Evolutionary conservation across 2,888 invertebrate genomes (phyloP).

Genomic region (Drosophila koepferae): DNA sequence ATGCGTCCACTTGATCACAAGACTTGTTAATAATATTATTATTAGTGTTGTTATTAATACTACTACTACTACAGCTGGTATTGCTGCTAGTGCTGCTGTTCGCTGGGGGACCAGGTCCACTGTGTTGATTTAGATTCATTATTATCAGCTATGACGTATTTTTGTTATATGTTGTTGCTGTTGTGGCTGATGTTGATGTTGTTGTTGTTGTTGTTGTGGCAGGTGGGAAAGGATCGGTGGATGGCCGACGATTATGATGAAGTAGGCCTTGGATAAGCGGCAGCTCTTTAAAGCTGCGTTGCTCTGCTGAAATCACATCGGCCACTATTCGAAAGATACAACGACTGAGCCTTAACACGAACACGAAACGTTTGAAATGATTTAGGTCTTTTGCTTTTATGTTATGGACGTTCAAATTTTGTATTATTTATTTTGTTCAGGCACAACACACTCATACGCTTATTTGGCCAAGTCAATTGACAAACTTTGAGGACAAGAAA

Average conservation of each 20-base stretch:
- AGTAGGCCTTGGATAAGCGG: slow-evolving; percentile 23
- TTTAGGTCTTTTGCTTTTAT: neutral
- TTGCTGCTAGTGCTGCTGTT: neutral
- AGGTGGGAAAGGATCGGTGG: slow-evolving; percentile 16
- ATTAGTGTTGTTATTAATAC: neutral
- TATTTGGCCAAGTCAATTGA: slow-evolving; percentile 48
- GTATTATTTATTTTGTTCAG: slow-evolving; percentile 25
- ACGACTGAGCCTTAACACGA: slow-evolving; percentile 11
- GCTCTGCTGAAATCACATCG: slow-evolving; percentile 19
- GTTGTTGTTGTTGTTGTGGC: neutral
- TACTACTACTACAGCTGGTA: slow-evolving; percentile 12
- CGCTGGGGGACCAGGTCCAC: slow-evolving; percentile 84
- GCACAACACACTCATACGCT: slow-evolving; percentile 39
- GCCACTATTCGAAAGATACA: slow-evolving; percentile 13
- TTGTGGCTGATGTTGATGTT: too few relatives aligned
- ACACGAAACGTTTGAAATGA: slow-evolving; percentile 23
- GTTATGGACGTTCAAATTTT: slow-evolving; percentile 15
- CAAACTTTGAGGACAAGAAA: slow-evolving; percentile 33
- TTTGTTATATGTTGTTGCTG: slow-evolving; percentile 6
- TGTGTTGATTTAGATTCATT: slow-evolving; percentile 85
- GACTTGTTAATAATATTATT: slow-evolving; percentile 16
- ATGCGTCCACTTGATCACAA: slow-evolving; percentile 64
- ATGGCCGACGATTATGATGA: slow-evolving; percentile 10
- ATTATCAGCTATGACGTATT: slow-evolving; percentile 83
- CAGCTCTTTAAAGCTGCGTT: slow-evolving; percentile 6